Conservation (phyloP, 2,797 vertebrate genomes). For the Enteromius fasciolatus region DNA sequence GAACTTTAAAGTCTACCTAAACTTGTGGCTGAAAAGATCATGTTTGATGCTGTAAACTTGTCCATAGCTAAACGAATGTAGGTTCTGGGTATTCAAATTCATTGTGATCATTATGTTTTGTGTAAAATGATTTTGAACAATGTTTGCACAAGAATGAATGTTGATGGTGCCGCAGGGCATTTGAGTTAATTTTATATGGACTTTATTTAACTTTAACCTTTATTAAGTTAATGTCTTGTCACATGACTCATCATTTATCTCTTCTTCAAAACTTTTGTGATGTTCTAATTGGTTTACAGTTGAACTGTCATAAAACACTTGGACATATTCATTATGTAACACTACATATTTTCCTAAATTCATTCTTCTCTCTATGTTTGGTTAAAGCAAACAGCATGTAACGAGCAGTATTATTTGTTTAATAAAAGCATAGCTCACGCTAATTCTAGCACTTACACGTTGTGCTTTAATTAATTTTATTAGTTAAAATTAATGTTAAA, state of each 20-base stretch:
- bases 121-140: constrained; percentile 6
- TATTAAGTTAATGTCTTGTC: neutral
- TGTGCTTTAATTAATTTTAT: neutral
- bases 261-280: neutral
- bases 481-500: neutral
- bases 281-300: neutral
- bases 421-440: neutral
- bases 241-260: neutral
- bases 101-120: neutral
- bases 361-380: neutral
- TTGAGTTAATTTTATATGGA: constrained; percentile 1
- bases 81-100: neutral
- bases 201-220: neutral
- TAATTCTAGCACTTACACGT: neutral
- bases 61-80: constrained; percentile 10
- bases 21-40: constrained; percentile 5
- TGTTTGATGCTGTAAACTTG: neutral
- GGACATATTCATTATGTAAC: neutral
- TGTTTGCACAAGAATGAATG: neutral
- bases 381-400: neutral
- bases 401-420: neutral
- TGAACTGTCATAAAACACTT: neutral
- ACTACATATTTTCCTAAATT: neutral
- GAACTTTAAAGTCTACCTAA: constrained; percentile 14
- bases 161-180: neutral